phyloP scores from a whole-genome alignment of 2,888 invertebrate species.

The Drosophila maculinotata region DNA sequence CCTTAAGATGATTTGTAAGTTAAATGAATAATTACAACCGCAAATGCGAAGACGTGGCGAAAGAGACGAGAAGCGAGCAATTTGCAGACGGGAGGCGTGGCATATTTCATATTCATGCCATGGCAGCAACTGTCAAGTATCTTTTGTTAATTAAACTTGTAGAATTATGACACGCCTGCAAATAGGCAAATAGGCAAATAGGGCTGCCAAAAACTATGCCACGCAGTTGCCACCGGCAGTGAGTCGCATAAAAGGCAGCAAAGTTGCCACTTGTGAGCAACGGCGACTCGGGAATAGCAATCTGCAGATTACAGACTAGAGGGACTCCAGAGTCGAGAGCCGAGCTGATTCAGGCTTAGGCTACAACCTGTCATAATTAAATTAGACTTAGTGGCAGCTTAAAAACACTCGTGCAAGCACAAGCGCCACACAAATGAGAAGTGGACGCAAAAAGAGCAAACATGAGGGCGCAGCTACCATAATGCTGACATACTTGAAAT shows the following conservation, averaged over 20 bases:
- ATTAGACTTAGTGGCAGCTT: slow-evolving; percentile 78
- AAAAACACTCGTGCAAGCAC: slow-evolving; percentile 72
- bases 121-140: slow-evolving; percentile 78
- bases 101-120: slow-evolving; percentile 74
- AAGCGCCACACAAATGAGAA: slow-evolving; percentile 23
- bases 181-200: slow-evolving; percentile 50
- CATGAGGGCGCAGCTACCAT: not conserved
- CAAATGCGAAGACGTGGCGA: slow-evolving; percentile 52
- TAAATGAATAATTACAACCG: slow-evolving; percentile 79
- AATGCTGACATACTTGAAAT: not conserved
- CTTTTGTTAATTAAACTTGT: slow-evolving; percentile 80
- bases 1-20: slow-evolving; percentile 77
- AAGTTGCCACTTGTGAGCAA: slow-evolving; percentile 24
- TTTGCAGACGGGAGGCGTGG: slow-evolving; percentile 2
- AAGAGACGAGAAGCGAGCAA: slow-evolving; percentile 1
- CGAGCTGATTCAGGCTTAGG: slow-evolving; percentile 39
- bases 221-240: slow-evolving; percentile 47
- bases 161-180: slow-evolving; percentile 76
- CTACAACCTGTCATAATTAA: slow-evolving; percentile 79
- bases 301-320: not conserved
- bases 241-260: slow-evolving; percentile 61
- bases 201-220: slow-evolving; percentile 58
- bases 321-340: slow-evolving; percentile 1
- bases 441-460: slow-evolving; percentile 19
- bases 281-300: slow-evolving; percentile 17